Percentiles rank a stretch among this genome's conserved stretches.
Evolutionary conservation across 2,113 vertebrate genomes (phyloP).

Genomic region (Chaetodon auriga): DNA sequence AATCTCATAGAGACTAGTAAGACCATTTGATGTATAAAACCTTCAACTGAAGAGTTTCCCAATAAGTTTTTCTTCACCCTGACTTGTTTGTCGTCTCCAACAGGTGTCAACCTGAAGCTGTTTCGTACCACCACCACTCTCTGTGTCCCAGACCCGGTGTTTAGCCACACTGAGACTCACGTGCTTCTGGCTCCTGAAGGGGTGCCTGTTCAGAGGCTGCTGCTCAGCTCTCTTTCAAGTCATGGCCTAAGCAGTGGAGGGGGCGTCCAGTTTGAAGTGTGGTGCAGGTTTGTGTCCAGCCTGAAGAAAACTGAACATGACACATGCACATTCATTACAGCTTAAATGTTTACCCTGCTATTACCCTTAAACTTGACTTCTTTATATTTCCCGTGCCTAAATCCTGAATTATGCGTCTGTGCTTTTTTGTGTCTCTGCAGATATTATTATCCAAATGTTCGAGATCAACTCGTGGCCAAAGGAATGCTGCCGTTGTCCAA

Average conservation of each 20-base stretch:
- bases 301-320: background rate
- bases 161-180: constrained; percentile 90
- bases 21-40: constrained; percentile 15
- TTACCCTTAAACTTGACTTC: background rate
- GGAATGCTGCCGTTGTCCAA: constrained; percentile 92
- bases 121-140: constrained; percentile 91
- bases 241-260: constrained; percentile 82
- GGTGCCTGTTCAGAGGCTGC: constrained; percentile 91
- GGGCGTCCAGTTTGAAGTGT: constrained; percentile 95
- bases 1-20: constrained; percentile 83
- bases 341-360: no score
- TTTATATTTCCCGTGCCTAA: background rate
- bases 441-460: constrained; percentile 98
- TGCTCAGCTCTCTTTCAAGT: constrained; percentile 87
- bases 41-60: background rate
- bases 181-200: constrained; percentile 87
- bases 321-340: background rate
- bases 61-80: background rate
- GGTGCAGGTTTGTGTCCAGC: constrained; percentile 91
- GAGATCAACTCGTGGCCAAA: constrained; percentile 94
- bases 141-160: constrained; percentile 92
- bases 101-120: constrained; percentile 87
- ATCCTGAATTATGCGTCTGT: no score
- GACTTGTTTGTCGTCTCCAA: constrained; percentile 1
- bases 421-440: constrained; percentile 75